Base-by-base conservation (phyloP, 1,140 invertebrate genomes). In the Radopholus similis region DNA sequence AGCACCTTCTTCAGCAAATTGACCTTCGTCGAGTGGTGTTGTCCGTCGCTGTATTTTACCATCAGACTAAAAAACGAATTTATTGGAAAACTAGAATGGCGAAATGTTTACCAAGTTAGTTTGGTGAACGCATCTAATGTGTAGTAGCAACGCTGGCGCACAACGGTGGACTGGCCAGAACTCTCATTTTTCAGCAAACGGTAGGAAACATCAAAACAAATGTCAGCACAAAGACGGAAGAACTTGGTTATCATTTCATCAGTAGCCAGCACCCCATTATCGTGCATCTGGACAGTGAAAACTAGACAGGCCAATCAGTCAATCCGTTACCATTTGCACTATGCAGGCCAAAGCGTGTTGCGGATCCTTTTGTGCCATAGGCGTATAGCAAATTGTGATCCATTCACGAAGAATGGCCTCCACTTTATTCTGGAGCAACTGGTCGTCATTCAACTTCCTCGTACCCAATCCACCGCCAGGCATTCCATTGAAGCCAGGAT, bases 181-280 rank as follows among this genome's bases (percentile, higher is more conserved):
- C n/a, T 88, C 81, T 63, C 86, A 86, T 88, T 88, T 18, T 85
- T 80, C 13, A 90, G 82, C 4, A 88, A 86, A 64, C 92, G 87
- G 83, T 96, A 95, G 55, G 92, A 93, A 51, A 94, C 87, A 78
- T 97, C 93, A 0, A 96, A 91, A 83, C 95, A 97, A 86, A 97
- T 90, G 82, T 97, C 93, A 0, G 93, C 95, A 55, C 92, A 94
- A 21, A 96, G 88, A 30, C 95, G 88, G 86, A 99, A 97, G 85
- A 99, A 98, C 34, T 94, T 84, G 0, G 93, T 94, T 58, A 98
- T 95, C 66, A 95, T 87, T 82, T 99, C 95, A 78, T 99, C 96
- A 0, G 92, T 95, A 83, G 97, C 96, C 26, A 73, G 55, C 53
- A 98, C 93, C 2, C 95, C 95, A 73, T 95, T 92, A 64, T 91